Evolutionary conservation across 2,113 vertebrate genomes (phyloP), one percentile per base, ranked within the genome.

Genomic region (Nannospalax galili): DNA sequence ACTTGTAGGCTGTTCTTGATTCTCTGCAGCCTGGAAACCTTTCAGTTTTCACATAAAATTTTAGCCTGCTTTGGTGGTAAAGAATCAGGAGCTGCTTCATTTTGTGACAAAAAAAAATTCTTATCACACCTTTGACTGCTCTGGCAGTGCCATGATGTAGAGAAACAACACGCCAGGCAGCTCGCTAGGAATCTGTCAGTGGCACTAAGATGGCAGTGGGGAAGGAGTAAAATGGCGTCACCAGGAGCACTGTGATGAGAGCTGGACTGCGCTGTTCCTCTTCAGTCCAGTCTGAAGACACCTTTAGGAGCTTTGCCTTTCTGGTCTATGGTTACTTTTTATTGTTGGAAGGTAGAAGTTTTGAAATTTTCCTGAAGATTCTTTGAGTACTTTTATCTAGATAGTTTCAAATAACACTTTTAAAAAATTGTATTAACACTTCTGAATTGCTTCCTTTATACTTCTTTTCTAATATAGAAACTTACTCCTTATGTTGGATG

Each of bases 151-250:
- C 78, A 42, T 90, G 28, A 30, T 72, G 35, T 93, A 93, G 94
- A 77, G 86, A 58, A 65, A 89, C 94, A 72, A 79, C 3, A 2
- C 0, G 0, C 72, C 60, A 89, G 87, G 91, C 42, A 87, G 90
- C 95, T 96, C 78, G 67, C 0, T 0, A 78, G 67, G 78, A 95
- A 92, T 42, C 12, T 1, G 72, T 28, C 90, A 30, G 12, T 90
- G 96, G 64, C 92, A 94, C 97, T 98, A 98, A 98, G 97, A 98
- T 98, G 98, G 98, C 98, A 98, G 98, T 64, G 75, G 97, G 91
- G 96, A 90, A 95, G 88, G 82, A 82, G 98, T 96, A 98, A 98
- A 98, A 98, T 98, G 98, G 98, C 98, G 98, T 98, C 98, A 93
- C 89, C 87, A 84, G 80, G 95, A 97, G 75, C 96, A 91, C 95